Percentiles rank a stretch among this genome's conserved stretches.
Evolutionary conservation across 2,888 invertebrate genomes (phyloP).

Genomic region (Aphrophora alni): DNA sequence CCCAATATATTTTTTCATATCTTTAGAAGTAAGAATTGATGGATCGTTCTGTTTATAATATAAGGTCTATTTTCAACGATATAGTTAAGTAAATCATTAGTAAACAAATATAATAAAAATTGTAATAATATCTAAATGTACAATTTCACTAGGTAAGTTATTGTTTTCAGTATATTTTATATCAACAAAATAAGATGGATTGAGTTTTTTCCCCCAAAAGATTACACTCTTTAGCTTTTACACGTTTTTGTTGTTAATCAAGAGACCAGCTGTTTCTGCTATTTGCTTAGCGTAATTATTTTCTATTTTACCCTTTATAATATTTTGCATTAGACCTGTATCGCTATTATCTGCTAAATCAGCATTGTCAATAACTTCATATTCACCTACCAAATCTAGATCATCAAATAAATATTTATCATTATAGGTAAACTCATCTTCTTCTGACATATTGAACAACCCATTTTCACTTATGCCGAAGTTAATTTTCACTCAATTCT

Average conservation of each 20-base stretch:
- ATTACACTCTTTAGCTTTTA: neutral
- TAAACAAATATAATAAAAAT: neutral
- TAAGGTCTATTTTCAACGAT: neutral
- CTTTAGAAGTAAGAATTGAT: slow-evolving; percentile 2
- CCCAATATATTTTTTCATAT: slow-evolving; percentile 13
- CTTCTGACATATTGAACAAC: neutral
- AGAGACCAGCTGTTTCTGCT: neutral
- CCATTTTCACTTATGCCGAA: neutral
- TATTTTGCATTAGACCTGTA: neutral
- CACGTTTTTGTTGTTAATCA: neutral
- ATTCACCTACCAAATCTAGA: neutral
- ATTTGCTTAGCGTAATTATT: too few species aligned
- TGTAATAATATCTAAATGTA: neutral
- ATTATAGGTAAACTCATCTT: neutral
- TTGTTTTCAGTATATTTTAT: neutral
- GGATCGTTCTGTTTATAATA: slow-evolving; percentile 14
- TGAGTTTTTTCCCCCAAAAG: neutral
- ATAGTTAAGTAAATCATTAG: neutral
- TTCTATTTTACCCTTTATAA: too few species aligned
- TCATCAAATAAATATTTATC: neutral
- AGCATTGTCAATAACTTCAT: neutral
- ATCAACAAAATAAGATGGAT: neutral
- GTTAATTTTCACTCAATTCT: neutral
- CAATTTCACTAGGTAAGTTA: neutral
- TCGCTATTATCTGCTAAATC: neutral